phyloP scores from a whole-genome alignment of 2,888 invertebrate genomes.

The Steinernema hermaphroditum region DNA sequence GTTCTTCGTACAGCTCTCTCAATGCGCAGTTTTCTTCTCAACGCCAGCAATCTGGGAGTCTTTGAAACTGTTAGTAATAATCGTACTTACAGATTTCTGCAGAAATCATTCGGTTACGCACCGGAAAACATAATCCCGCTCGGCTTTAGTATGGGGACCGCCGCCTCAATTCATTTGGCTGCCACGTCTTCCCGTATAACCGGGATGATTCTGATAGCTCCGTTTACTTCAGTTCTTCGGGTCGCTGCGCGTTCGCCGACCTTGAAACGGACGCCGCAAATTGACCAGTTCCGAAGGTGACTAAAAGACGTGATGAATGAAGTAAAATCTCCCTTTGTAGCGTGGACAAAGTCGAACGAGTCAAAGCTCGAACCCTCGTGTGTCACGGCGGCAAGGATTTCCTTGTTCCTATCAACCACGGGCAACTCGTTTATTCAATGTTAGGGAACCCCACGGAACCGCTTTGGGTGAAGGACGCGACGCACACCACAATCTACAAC shows the following conservation, averaged over 20 bases:
- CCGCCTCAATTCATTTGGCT: background rate
- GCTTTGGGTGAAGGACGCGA: constrained; percentile 2
- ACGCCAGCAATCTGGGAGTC: no score
- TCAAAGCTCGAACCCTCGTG: constrained; percentile 46
- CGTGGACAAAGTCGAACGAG: constrained; percentile 42
- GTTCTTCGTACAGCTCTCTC: no score
- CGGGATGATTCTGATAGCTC: constrained; percentile 50
- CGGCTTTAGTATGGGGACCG: constrained; percentile 41
- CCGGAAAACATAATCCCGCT: constrained; percentile 45
- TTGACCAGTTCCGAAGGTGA: constrained; percentile 32
- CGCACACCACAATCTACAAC: constrained; percentile 10
- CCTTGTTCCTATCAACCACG: constrained; percentile 35
- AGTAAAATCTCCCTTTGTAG: constrained; percentile 36
- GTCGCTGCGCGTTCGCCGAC: constrained; percentile 36
- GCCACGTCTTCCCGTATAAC: constrained; percentile 37
- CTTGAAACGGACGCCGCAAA: constrained; percentile 30
- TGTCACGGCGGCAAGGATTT: constrained; percentile 47
- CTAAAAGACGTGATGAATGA: no score
- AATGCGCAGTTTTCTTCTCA: no score
- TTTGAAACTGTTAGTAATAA: no score
- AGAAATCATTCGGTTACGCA: constrained; percentile 40
- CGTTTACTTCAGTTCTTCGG: constrained; percentile 49
- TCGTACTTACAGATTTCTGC: constrained; percentile 42
- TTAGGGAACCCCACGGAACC: background rate
- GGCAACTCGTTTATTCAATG: background rate